Conservation (phyloP, 2,113 vertebrate species). For the Plestiodon gilberti region DNA sequence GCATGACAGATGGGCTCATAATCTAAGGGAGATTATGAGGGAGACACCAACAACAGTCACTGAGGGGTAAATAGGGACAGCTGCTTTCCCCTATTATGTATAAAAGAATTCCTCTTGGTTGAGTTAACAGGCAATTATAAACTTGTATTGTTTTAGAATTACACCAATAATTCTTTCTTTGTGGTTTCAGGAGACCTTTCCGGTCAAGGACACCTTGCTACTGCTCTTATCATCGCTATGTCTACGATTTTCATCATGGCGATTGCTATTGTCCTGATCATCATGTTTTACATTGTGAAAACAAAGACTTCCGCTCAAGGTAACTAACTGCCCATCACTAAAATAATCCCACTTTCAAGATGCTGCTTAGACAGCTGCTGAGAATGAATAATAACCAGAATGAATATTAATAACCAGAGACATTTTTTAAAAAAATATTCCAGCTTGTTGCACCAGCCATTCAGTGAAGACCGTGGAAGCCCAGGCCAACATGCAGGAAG, state of each 20-base stretch:
- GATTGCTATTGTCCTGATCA: constrained; percentile 96
- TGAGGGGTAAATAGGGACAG: too few relatives aligned
- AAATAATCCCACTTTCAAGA: constrained; percentile 8
- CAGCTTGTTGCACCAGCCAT: constrained; percentile 93
- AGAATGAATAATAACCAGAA: constrained; percentile 32
- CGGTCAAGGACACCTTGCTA: constrained; percentile 94
- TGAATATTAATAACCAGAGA: constrained; percentile 22
- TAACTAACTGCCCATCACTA: constrained; percentile 75
- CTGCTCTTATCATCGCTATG: constrained; percentile 98
- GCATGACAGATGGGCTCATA: too few relatives aligned
- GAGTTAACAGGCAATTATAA: too few relatives aligned
- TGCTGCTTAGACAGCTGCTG: background rate
- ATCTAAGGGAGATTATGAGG: too few relatives aligned
- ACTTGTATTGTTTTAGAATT: background rate
- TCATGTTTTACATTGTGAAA: constrained; percentile 98
- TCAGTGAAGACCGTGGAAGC: constrained; percentile 89
- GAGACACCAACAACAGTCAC: too few relatives aligned
- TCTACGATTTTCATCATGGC: constrained; percentile 99
- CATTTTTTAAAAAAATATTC: constrained; percentile 44
- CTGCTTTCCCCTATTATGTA: too few relatives aligned
- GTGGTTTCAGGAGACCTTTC: constrained; percentile 80
- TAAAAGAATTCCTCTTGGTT: background rate
- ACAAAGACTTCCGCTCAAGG: constrained; percentile 91
- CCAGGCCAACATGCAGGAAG: constrained; percentile 88
- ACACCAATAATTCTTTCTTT: background rate